Base-by-base conservation (phyloP, 2,113 vertebrate species). In the Aramus guarauna region DNA sequence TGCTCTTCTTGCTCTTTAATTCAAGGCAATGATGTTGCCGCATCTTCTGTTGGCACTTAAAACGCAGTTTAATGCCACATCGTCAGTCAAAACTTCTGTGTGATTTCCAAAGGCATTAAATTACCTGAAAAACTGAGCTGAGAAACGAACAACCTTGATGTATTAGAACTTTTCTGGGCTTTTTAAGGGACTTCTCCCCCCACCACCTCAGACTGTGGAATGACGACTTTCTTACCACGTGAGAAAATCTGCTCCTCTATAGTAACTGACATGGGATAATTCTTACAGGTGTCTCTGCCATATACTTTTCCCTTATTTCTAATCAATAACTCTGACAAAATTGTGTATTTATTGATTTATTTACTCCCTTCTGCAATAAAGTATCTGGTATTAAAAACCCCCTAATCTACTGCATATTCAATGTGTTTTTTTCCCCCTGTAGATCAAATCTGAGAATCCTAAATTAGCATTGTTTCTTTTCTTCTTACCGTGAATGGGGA, bases 21-120 rank as follows among this genome's bases (percentile, higher is more conserved):
- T 97, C 93, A 96, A 97, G 80, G 77, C 93, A 97, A 97, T 93
- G 64, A 94, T 97, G 81, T 92, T 97, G 87, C 91, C 4, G 16
- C 88, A 92, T 96, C 93, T 97, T 95, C 82, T 53, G 29, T 14
- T 91, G 88, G 71, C 90, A 85, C 83, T 96, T 94, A 95, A 96
- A 97, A 94, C 5, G 21, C 47, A 55, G 39, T 86, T 97, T 95
- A 96, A 95, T 91, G 94, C 52, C 78, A 80, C 67, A 43, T 59
- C 11, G 15, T 75, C 63, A 73, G 22, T 72, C 66, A 83, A 94
- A 95, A 64, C 18, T 50, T 88, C 63, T 27, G 9, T 45, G 48
- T 89, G 75, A 92, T 80, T 96, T 97, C 81, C 80, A 91, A 77
- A 94, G 56, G 26, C 55, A 85, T 90, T 94, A 94, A 82, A 95